Evolutionary conservation across 1,140 invertebrate species (phyloP).

Genomic region (Diploscapter pachys): DNA sequence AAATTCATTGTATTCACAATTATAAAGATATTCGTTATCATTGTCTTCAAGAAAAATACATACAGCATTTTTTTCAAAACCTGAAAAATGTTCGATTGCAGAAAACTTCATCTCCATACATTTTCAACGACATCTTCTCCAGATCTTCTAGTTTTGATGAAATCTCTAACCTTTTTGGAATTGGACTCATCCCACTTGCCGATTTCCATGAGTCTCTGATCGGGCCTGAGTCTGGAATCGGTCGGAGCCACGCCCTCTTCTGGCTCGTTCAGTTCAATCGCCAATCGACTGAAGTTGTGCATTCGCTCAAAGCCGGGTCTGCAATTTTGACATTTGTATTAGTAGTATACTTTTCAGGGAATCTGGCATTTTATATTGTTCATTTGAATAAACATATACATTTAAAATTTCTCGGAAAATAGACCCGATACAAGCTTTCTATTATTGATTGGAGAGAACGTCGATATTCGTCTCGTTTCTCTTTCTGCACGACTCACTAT

Average conservation of each 20-base stretch:
- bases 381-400: neutral
- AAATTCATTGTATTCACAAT: too few relatives aligned
- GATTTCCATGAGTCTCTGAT: slow-evolving; percentile 95
- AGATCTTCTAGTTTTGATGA: too few relatives aligned
- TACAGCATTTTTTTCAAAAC: too few relatives aligned
- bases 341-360: neutral
- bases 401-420: neutral
- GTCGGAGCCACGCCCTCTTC: slow-evolving; percentile 90
- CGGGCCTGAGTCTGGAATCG: slow-evolving; percentile 84
- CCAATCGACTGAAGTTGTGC: slow-evolving; percentile 90
- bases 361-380: neutral
- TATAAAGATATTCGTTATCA: too few relatives aligned
- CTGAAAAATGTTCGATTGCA: too few relatives aligned
- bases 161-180: slow-evolving; percentile 68
- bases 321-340: slow-evolving; percentile 7
- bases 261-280: slow-evolving; percentile 89
- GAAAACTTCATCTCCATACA: too few relatives aligned
- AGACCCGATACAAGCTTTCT: neutral
- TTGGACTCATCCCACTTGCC: slow-evolving; percentile 94
- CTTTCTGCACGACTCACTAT: too few relatives aligned
- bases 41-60: too few relatives aligned
- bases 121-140: too few relatives aligned
- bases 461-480: too few relatives aligned
- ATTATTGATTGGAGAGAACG: too few relatives aligned
- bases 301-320: slow-evolving; percentile 72